Percentiles rank a stretch among this genome's conserved stretches.
Conservation (phyloP, 1,140 invertebrate genomes). For the Trissolcus basalis region DNA sequence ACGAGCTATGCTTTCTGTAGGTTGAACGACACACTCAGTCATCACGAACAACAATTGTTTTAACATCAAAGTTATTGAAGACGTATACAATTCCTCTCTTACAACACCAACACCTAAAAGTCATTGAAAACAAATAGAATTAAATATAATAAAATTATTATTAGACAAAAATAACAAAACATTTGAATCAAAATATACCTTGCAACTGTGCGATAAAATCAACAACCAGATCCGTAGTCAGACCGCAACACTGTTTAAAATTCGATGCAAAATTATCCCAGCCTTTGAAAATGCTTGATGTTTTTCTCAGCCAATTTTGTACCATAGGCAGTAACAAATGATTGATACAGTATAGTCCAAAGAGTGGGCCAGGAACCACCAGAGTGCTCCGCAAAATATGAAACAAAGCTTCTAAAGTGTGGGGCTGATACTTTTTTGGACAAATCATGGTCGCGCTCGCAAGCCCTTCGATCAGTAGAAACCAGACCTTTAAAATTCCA, state of each 20-base stretch:
- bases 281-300: slow-evolving; percentile 80
- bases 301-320: slow-evolving; percentile 90
- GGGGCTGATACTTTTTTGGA: slow-evolving; percentile 89
- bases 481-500: slow-evolving; percentile 93
- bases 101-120: slow-evolving; percentile 65
- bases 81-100: slow-evolving; percentile 65
- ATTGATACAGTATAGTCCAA: slow-evolving; percentile 93
- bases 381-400: slow-evolving; percentile 86
- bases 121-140: background rate
- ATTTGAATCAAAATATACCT: slow-evolving; percentile 62
- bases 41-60: slow-evolving; percentile 91
- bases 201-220: slow-evolving; percentile 83
- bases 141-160: background rate
- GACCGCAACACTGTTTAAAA: slow-evolving; percentile 94
- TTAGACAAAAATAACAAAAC: background rate
- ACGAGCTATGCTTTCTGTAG: slow-evolving; percentile 89
- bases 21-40: slow-evolving; percentile 92
- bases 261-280: slow-evolving; percentile 88
- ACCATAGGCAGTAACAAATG: slow-evolving; percentile 91
- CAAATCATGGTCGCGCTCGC: slow-evolving; percentile 88
- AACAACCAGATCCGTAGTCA: slow-evolving; percentile 93
- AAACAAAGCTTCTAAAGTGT: slow-evolving; percentile 90
- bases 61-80: slow-evolving; percentile 85
- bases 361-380: slow-evolving; percentile 86
- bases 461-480: slow-evolving; percentile 91